Evolutionary conservation across 1,140 invertebrate species (phyloP), one percentile per base, ranked within the genome.

Genomic region (Ips typographus): DNA sequence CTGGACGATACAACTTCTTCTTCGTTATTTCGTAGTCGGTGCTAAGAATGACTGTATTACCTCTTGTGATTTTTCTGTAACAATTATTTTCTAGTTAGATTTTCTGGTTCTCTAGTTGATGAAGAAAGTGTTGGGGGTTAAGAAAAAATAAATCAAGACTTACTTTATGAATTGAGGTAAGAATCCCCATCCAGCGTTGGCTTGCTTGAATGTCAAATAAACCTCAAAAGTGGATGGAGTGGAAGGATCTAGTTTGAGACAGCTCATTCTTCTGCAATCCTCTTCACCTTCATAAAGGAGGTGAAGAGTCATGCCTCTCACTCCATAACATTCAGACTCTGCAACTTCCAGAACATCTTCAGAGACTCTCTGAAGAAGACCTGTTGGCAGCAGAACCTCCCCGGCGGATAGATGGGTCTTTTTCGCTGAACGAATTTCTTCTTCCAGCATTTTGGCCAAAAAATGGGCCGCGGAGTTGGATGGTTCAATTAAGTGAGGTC

Each of bases 151-250:
- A 22, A 38, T 5, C 5, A 55, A 5, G 8, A 77, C 76, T 76
- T 74, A 77, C 76, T 77, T 77, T 40, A 77, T 66, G 82, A 94
- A 93, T 79, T 93, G 90, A 77, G 91, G 91, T 80, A 94, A 83
- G 71, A 92, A 82, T 71, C 88, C 90, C 93, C 93, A 95, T 72
- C 90, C 89, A 64, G 88, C 90, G 52, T 87, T 85, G 74, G 91
- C 90, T 78, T 94, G 91, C 79, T 91, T 91, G 53, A 95, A 84
- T n/a, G 91, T 93, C 43, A 94, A 83, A 79, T 90, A 91, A 67
- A 94, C 83, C 82, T 94, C 92, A 77, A 94, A 94, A 37, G 93
- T 95, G n/a, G 92, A 91, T 49, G 94, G 89, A 8, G 91, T 91
- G 74, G 87, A 88, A 42, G 89, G 89, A 82, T 95, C 92, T 74